These are phyloP conservation scores for Leptoclinus maculatus DNA, from an alignment of 2,797 vertebrate species.

Conservation along the genomic window DNA sequence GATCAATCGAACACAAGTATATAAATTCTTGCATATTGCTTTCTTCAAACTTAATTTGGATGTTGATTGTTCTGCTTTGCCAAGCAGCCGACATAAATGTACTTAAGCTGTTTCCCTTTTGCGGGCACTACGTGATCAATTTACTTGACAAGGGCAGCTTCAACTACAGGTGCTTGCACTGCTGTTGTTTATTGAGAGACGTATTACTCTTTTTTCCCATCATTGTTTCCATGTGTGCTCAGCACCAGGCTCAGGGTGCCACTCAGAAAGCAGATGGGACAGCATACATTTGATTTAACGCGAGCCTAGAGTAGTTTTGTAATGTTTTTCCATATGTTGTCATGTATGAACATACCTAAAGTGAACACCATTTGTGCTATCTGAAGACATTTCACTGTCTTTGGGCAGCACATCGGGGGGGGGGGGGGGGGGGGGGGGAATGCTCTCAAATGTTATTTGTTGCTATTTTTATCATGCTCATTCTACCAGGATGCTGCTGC, in stretches of 20 bases:
- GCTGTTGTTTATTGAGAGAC: neutral
- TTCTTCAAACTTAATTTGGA: neutral
- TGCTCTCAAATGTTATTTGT: slow-evolving; percentile 25
- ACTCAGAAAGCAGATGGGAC: neutral
- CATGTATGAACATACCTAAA: too few relatives aligned
- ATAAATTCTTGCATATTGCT: neutral
- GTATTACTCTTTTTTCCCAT: neutral
- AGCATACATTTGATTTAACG: too few relatives aligned
- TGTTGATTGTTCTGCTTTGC: neutral
- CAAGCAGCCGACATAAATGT: neutral
- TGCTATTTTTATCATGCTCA: slow-evolving; percentile 46
- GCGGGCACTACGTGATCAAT: neutral
- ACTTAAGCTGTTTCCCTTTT: too few relatives aligned
- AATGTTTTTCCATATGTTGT: too few relatives aligned
- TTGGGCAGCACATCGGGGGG: neutral
- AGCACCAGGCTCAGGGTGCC: neutral
- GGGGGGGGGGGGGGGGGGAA: neutral
- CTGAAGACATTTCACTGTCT: slow-evolving; percentile 6
- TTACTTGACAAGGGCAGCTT: neutral
- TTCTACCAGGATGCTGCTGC: slow-evolving; percentile 36
- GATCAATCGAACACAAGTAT: neutral
- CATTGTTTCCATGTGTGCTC: neutral
- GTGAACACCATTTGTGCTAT: neutral
- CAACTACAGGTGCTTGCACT: neutral
- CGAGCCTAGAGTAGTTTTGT: too few relatives aligned